Evolutionary conservation across 53 echinoderm and acorn worm species (phyloP).

Genomic region (Holothuria scabra): DNA sequence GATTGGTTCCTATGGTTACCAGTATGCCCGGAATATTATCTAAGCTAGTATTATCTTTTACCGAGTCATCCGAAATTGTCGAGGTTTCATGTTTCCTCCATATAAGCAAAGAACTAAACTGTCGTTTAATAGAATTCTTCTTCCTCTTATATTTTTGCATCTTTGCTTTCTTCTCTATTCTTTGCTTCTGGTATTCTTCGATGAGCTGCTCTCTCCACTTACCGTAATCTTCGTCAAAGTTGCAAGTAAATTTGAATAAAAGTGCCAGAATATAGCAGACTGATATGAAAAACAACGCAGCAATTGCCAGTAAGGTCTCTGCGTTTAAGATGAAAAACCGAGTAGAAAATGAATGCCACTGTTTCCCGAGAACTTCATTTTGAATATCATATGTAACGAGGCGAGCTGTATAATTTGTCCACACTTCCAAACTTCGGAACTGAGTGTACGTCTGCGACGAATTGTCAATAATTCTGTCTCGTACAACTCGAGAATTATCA

Average conservation of each 20-base stretch:
- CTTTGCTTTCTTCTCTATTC: conserved; percentile 5
- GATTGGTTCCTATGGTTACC: too few species aligned
- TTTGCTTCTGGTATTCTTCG: conserved; percentile 6
- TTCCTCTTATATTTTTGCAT: neutral
- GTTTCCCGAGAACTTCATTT: neutral
- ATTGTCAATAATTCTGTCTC: neutral
- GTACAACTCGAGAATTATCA: neutral
- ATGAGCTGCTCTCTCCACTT: neutral
- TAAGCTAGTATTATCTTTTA: too few species aligned
- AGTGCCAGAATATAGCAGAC: conserved; percentile 22
- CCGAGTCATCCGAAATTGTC: too few species aligned
- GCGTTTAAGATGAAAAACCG: conserved; percentile 1
- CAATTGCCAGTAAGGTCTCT: neutral
- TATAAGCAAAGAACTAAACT: conserved; percentile 14
- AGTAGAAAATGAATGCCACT: conserved; percentile 23
- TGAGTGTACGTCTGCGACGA: neutral
- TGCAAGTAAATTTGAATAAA: conserved; percentile 2
- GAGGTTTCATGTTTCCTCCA: neutral
- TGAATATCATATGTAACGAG: neutral
- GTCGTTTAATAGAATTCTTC: conserved; percentile 9
- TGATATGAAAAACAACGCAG: neutral
- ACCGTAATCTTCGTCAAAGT: conserved; percentile 24
- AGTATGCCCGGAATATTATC: too few species aligned
- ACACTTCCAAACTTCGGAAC: neutral
- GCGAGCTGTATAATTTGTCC: conserved; percentile 33